Evolutionary conservation across 2,797 vertebrate species (phyloP), one percentile per base, ranked within the genome.

Genomic region (Otolemur crassicaudatus): DNA sequence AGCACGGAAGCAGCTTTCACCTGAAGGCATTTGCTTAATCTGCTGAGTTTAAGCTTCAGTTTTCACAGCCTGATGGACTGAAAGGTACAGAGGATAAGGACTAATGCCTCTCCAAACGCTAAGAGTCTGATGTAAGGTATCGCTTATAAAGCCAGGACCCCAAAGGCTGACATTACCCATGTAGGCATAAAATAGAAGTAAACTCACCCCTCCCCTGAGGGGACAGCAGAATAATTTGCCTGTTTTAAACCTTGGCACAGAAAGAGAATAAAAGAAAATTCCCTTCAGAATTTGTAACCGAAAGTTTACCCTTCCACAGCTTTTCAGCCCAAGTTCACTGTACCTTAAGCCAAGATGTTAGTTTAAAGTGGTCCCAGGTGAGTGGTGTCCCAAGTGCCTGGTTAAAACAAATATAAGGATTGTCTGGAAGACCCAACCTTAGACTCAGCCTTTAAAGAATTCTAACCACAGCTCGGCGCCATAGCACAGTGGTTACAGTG

Each of bases 41-140:
- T 91, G 76, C 31, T 31, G n/a, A 94, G 93, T 80, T 84, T 83
- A 65, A 95, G 60, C 87, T 94, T 93, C 69, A 75, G 53, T 25
- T 85, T 90, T 93, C 49, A 83, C 10, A 43, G 46, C 43, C 79
- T 90, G 37, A 27, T 72, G 46, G 49, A 31, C 11, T 1, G 6
- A 90, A 96, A 27, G 53, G 63, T 13, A 53, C 4, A 34, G 34
- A 27, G 83, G 25, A 89, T 58, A 75, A 94, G 75, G n/a, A 85
- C 19, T 70, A 19, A 46, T 43, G 16, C 19, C 22, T 87, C 56
- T 92, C 40, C 34, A 72, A 65, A 46, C 23, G 10, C 19, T 25
- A 14, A 86, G 67, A 90, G 56, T 22, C 60, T 84, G 58, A 86
- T 65, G 29, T 84, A 40, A 91, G 46, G 82, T 10, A 31, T 83